Base-by-base conservation (phyloP, 2,888 invertebrate genomes). In the Mythimna impura region DNA sequence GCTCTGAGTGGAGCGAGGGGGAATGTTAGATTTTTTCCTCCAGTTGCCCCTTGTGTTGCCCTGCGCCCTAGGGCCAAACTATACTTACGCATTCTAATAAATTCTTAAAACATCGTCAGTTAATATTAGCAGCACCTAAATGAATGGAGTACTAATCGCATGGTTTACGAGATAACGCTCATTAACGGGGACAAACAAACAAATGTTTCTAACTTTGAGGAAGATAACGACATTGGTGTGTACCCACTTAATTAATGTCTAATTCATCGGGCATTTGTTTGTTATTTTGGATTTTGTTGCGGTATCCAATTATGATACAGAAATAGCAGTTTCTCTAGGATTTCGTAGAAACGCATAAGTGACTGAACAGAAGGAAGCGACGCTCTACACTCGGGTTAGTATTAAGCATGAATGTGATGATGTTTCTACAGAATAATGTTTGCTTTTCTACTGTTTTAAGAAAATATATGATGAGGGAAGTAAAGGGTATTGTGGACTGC, bases 171-270 rank as follows among this genome's bases (percentile, higher is more conserved):
- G 78, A 86, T 86, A 83, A 69, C 65, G 40, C 73, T 66, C 80
- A 77, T 74, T 87, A 90, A 89, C 82, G 82, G 66, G 90, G 81
- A 86, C 89, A 89, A 78, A 88, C 88, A 89, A 90, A 90, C 90
- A 90, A 71, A 86, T 54, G 77, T 75, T 80, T 83, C 60, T 82
- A 78, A 86, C 78, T 83, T 75, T 76, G 73, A 77, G 76, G 75
- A 72, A 82, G 84, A 79, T 87, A 90, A 90, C 86, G 80, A 87
- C 86, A 86, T 87, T 88, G 86, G 80, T 57, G 60, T 76, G 61
- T 69, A 43, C 34, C 61, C 71, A 70, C 36, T 69, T 75, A 81
- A 71, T 78, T 67, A 71, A 68, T 76, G 54, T 63, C 50, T 68
- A 71, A 79, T 81, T 86, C 47, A 71, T 73, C 55, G 43, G 34